Conservation (phyloP, 2,888 invertebrate genomes). For the Andrena praecox region DNA sequence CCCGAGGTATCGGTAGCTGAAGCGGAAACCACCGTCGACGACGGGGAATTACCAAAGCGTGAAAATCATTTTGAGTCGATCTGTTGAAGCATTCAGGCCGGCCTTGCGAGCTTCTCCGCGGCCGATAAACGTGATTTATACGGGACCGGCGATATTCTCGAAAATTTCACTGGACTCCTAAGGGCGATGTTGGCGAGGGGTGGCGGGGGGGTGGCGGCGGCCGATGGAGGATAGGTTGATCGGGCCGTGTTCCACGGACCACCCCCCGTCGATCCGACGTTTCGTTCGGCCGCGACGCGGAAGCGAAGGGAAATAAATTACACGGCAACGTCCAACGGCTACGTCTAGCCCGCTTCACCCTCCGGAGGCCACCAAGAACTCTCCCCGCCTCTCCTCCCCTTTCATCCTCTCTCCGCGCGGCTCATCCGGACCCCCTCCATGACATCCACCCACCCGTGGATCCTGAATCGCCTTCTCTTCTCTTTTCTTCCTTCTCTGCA, state of each 20-base stretch:
- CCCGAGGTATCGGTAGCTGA: background rate
- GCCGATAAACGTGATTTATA: constrained; percentile 61
- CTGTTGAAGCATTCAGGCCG: constrained; percentile 47
- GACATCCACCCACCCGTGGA: constrained; percentile 62
- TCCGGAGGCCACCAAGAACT: constrained; percentile 64
- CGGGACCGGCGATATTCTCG: constrained; percentile 78
- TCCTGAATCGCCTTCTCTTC: constrained; percentile 33
- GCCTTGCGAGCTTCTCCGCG: constrained; percentile 46
- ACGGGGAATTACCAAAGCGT: constrained; percentile 39
- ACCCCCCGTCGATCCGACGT: constrained; percentile 79
- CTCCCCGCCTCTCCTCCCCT: constrained; percentile 28
- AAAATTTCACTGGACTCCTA: constrained; percentile 77
- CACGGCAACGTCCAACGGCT: constrained; percentile 78
- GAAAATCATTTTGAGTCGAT: constrained; percentile 57
- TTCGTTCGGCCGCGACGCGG: constrained; percentile 81
- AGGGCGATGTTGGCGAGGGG: constrained; percentile 44
- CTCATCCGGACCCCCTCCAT: constrained; percentile 57
- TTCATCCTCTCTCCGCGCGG: constrained; percentile 61
- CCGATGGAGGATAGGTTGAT: constrained; percentile 72
- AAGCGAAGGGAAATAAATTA: constrained; percentile 84
- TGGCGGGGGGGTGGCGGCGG: constrained; percentile 11
- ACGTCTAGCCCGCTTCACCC: constrained; percentile 74
- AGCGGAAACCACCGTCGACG: constrained; percentile 2
- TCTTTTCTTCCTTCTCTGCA: constrained; percentile 32
- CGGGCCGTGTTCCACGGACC: constrained; percentile 70